Percentiles rank a stretch among this genome's conserved stretches.
Conservation (phyloP, 2,113 vertebrate genomes). For the Gadus chalcogrammus region DNA sequence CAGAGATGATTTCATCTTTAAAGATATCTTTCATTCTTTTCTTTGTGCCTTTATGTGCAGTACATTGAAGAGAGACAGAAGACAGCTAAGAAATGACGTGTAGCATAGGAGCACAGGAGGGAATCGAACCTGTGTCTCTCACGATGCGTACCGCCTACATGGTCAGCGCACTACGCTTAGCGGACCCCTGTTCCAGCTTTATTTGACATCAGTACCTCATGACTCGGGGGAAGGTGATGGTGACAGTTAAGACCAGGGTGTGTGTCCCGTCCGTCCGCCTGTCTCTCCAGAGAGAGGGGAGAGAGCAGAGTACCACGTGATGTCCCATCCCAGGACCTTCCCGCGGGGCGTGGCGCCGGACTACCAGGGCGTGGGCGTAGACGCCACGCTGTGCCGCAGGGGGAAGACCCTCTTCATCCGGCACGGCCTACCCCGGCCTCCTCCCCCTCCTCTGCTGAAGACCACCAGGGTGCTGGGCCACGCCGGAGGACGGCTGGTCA, state of each 20-base stretch:
- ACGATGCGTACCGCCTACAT: too few species aligned
- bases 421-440: slow-evolving; percentile 68
- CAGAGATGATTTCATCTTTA: too few species aligned
- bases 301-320: slow-evolving; percentile 78
- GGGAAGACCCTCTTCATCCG: slow-evolving; percentile 76
- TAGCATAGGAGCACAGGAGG: too few species aligned
- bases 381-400: slow-evolving; percentile 59
- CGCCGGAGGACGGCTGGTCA: slow-evolving; percentile 83
- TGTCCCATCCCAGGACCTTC: slow-evolving; percentile 82
- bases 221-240: background rate
- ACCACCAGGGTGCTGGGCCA: slow-evolving; percentile 82
- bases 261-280: slow-evolving; percentile 53
- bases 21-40: background rate
- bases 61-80: too few species aligned
- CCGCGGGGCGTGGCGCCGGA: slow-evolving; percentile 76
- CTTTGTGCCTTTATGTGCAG: background rate
- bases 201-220: background rate
- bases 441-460: slow-evolving; percentile 59
- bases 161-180: too few species aligned
- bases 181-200: too few species aligned
- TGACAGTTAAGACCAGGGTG: slow-evolving; percentile 45
- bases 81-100: too few species aligned
- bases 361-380: too few species aligned
- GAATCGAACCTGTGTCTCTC: too few species aligned
- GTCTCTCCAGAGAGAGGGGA: slow-evolving; percentile 80